Percentiles rank a stretch among this genome's conserved stretches.
Conservation (phyloP, 2,113 vertebrate genomes). For the Vireo altiloquus region DNA sequence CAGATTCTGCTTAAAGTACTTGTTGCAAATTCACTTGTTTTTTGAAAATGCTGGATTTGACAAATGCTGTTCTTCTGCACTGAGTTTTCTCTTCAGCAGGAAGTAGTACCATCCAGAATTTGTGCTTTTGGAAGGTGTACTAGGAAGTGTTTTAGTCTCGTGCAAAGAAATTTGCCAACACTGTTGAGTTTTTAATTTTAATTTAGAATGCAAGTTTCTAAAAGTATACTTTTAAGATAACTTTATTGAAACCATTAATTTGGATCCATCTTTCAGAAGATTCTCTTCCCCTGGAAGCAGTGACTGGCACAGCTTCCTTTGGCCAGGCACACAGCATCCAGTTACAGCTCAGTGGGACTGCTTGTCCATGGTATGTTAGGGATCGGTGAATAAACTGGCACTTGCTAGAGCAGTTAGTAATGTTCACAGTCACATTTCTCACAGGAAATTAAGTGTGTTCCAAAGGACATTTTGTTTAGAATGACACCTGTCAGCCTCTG, state of each 20-base stretch:
- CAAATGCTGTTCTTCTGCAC: background rate
- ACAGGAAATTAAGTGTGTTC: background rate
- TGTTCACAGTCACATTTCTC: background rate
- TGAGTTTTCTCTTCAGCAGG: background rate
- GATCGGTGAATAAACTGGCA: background rate
- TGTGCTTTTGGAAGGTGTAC: background rate
- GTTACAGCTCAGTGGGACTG: background rate
- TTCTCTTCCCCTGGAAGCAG: background rate
- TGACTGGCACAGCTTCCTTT: background rate
- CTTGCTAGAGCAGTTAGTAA: background rate
- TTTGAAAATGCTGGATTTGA: background rate
- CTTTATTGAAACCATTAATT: background rate
- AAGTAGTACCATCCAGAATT: background rate
- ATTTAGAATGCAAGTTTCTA: background rate
- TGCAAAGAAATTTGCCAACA: background rate
- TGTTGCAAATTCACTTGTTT: background rate
- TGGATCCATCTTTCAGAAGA: background rate
- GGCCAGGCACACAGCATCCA: background rate
- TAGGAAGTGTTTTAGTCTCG: background rate
- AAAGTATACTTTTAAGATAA: background rate
- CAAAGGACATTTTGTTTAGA: background rate
- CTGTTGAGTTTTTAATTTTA: background rate
- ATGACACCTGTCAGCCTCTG: background rate
- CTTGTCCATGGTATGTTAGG: background rate
- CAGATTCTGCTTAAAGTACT: background rate